These are phyloP conservation scores for Zoroaster sp. DNA, from an alignment of 53 echinoderm and acorn worm species.

Conservation along the genomic window DNA sequence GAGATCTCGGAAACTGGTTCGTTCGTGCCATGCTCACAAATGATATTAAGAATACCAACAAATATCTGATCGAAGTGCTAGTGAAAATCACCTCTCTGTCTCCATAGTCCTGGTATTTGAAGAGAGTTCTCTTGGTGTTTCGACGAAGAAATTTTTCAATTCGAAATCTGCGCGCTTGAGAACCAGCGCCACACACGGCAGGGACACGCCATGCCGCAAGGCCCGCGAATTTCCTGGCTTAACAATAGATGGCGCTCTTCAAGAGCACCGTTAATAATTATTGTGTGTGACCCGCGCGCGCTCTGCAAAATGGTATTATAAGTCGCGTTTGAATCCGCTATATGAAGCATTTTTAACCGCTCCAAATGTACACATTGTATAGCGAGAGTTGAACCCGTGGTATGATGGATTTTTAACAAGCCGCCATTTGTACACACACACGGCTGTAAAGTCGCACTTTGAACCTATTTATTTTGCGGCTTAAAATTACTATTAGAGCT, in stretches of 20 bases:
- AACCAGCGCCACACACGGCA: constrained; percentile 6
- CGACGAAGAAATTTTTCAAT: not conserved
- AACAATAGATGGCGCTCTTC: constrained; percentile 5
- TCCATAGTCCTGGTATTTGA: constrained; percentile 1
- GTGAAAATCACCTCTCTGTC: not conserved
- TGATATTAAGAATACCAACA: not conserved
- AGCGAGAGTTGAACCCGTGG: too few species aligned
- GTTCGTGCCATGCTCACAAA: constrained; percentile 31
- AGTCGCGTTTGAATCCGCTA: too few species aligned
- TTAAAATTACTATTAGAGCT: too few species aligned
- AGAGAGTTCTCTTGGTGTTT: not conserved
- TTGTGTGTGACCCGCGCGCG: too few species aligned
- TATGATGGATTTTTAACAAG: too few species aligned
- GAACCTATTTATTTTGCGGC: too few species aligned
- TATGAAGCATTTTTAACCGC: too few species aligned
- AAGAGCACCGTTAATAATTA: not conserved
- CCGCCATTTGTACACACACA: too few species aligned
- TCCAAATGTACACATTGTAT: too few species aligned
- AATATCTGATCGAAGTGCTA: not conserved
- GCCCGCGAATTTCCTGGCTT: not conserved
- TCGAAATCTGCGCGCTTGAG: not conserved
- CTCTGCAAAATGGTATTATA: too few species aligned
- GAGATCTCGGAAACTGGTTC: not conserved
- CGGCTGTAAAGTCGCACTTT: too few species aligned
- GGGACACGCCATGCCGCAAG: not conserved